phyloP scores from a whole-genome alignment of 2,113 vertebrate genomes.

The Pagrus major region DNA sequence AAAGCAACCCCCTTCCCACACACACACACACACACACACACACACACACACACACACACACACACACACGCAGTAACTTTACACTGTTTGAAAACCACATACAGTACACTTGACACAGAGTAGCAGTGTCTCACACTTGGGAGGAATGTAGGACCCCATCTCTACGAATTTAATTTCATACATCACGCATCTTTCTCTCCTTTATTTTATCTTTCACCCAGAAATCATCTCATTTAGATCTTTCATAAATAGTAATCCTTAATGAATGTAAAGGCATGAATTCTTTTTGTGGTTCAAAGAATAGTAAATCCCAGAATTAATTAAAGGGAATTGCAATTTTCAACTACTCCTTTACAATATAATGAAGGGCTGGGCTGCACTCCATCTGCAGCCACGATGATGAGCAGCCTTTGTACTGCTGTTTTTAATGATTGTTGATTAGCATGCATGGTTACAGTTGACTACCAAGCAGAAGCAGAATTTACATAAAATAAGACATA shows the following conservation, averaged over 20 bases:
- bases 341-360: not conserved
- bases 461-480: too few species aligned
- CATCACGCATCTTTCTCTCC: not conserved
- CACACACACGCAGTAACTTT: too few species aligned
- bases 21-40: too few species aligned
- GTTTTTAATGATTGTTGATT: not conserved
- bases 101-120: constrained; percentile 7
- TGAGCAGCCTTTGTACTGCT: not conserved
- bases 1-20: too few species aligned
- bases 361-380: not conserved
- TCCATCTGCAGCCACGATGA: constrained; percentile 2
- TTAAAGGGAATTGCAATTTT: constrained; percentile 2
- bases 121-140: not conserved
- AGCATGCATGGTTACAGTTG: too few species aligned
- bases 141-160: not conserved
- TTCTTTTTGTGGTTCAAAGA: not conserved
- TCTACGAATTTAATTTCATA: not conserved
- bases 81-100: constrained; percentile 36
- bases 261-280: not conserved
- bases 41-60: too few species aligned
- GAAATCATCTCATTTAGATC: not conserved
- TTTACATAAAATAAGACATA: too few species aligned
- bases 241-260: not conserved
- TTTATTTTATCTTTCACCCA: not conserved
- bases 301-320: not conserved